Conservation (phyloP, 1,140 invertebrate species). For the Aphelinus certus region DNA sequence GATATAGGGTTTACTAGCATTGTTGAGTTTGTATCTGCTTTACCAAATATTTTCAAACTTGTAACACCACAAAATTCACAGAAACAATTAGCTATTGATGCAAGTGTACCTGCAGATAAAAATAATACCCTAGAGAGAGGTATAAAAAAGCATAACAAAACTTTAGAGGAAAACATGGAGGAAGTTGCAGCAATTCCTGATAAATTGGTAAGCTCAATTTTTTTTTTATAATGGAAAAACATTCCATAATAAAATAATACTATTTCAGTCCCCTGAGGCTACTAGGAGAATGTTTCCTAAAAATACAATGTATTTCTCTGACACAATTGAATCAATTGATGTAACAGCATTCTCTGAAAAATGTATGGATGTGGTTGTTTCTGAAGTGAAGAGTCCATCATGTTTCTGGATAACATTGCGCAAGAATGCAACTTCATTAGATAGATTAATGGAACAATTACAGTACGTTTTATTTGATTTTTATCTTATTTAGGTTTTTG, state of each 20-base stretch:
- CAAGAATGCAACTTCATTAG: constrained; percentile 35
- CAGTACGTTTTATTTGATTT: constrained; percentile 46
- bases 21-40: constrained; percentile 47
- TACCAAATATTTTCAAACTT: constrained; percentile 55
- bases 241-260: too few relatives aligned
- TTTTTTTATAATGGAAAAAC: too few relatives aligned
- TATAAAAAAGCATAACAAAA: too few relatives aligned
- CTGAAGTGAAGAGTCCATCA: constrained; percentile 54
- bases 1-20: constrained; percentile 57
- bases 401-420: constrained; percentile 59
- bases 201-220: too few relatives aligned
- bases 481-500: constrained; percentile 13
- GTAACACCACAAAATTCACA: constrained; percentile 32
- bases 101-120: constrained; percentile 37
- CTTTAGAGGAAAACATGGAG: too few relatives aligned
- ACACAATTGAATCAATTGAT: too few relatives aligned
- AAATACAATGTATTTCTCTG: too few relatives aligned
- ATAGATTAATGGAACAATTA: constrained; percentile 49
- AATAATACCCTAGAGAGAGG: too few relatives aligned
- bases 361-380: constrained; percentile 42
- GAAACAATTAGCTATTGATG: constrained; percentile 50
- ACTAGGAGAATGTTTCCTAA: too few relatives aligned
- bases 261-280: too few relatives aligned
- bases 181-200: too few relatives aligned
- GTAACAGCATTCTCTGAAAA: neutral